phyloP scores from a whole-genome alignment of 2,888 invertebrate species.

The Nephrotoma appendiculata region DNA sequence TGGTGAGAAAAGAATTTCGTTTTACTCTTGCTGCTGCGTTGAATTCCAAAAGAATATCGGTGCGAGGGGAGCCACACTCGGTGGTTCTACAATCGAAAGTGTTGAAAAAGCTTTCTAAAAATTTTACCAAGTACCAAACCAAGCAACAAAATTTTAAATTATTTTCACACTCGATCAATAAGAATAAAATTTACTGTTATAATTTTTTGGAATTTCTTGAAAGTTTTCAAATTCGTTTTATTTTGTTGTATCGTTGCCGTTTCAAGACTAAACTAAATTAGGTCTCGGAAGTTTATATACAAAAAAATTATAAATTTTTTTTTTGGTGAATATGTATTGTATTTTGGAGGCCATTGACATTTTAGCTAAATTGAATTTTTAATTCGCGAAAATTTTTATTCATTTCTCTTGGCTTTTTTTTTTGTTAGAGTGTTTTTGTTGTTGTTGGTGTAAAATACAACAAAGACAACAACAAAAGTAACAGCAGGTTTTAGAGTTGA shows the following conservation, averaged over 20 bases:
- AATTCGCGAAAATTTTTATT: neutral
- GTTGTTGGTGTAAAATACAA: neutral
- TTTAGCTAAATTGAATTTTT: neutral
- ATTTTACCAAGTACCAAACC: neutral
- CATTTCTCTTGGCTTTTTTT: neutral
- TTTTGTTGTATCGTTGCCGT: neutral
- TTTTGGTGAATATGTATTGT: neutral
- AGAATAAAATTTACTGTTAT: neutral
- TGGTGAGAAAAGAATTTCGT: too few relatives aligned
- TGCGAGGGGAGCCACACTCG: neutral
- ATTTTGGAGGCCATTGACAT: neutral
- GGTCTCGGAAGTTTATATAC: neutral
- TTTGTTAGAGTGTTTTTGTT: neutral
- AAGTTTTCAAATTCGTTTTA: neutral
- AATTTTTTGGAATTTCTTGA: neutral
- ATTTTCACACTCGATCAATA: neutral
- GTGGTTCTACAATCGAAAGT: neutral
- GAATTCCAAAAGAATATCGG: neutral
- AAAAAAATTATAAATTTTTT: neutral
- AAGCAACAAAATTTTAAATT: neutral
- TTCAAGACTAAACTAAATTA: neutral
- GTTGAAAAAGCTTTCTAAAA: neutral
- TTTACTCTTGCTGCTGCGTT: neutral
- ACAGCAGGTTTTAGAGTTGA: neutral
- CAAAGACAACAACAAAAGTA: neutral